phyloP scores from a whole-genome alignment of 2,113 vertebrate species.

The Aegypius monachus region DNA sequence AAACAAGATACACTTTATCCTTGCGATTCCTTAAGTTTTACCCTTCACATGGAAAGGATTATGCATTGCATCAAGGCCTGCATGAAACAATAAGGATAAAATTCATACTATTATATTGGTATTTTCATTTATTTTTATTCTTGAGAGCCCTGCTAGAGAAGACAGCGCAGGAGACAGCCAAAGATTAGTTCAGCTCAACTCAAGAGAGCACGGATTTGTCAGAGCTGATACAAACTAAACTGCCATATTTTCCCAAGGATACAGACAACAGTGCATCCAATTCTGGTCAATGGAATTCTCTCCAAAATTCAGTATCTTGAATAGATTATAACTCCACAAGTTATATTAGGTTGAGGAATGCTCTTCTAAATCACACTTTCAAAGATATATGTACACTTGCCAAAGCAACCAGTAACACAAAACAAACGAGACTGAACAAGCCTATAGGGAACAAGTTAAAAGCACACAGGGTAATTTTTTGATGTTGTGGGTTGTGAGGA shows the following conservation, averaged over 20 bases:
- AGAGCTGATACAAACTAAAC: not conserved
- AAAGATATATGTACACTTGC: fast-evolving
- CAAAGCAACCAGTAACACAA: not conserved
- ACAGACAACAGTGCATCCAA: not conserved
- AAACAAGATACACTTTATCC: not conserved
- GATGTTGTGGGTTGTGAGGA: not conserved
- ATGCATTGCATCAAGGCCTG: not conserved
- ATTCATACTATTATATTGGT: not conserved
- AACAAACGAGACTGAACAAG: fast-evolving
- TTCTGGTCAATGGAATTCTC: not conserved
- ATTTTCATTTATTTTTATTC: constrained; percentile 1
- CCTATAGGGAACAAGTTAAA: fast-evolving
- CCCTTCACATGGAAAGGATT: not conserved
- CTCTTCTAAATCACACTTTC: not conserved
- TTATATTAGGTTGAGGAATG: not conserved
- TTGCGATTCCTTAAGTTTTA: not conserved
- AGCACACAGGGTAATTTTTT: fast-evolving
- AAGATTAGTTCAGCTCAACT: not conserved
- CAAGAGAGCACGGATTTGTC: not conserved
- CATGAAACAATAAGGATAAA: not conserved
- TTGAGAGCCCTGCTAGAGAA: not conserved
- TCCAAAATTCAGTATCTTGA: not conserved
- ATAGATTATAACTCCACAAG: not conserved
- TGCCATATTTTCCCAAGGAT: not conserved
- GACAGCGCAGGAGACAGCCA: not conserved